Evolutionary conservation across 2,888 invertebrate species (phyloP), one percentile per base, ranked within the genome.

Genomic region (Nomada goodeniana): DNA sequence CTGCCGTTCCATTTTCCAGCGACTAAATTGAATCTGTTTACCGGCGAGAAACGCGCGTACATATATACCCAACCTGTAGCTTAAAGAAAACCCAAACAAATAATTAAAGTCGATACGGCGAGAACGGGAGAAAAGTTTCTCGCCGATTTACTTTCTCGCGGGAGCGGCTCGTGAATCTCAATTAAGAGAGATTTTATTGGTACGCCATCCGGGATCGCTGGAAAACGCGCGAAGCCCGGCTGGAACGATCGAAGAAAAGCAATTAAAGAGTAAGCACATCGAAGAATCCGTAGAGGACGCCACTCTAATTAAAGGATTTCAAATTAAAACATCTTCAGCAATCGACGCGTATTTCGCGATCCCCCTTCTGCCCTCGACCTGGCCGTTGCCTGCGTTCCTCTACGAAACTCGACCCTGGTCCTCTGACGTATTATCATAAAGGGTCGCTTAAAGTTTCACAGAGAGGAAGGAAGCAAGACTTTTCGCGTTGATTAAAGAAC

Each of bases 261-360:
- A 87, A 87, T 87, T 87, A 87, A 87, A 87, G 83, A 74, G 85
- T 85, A 83, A 87, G 83, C 86, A 64, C 85, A 74, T 83, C 83
- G 67, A 60, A 67, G 83, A 76, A 73, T 78, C 69, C 47, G 69
- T 18, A 29, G 60, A 55, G 65, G 59, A 47, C 74, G 68, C 47
- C 68, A 80, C 68, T 73, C 82, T 87, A 87, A 87, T 87, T 87
- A 87, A 85, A 86, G 76, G 83, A 87, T 84, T 82, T 83, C 83
- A 68, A 85, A 80, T 87, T 85, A 87, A 87, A 77, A 77, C 84
- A 83, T 87, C 86, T 82, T 77, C 63, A 61, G 53, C 44, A 53
- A 73, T 63, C 63, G 67, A 61, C 77, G 71, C 70, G 67, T 47
- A 47, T 64, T 57, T 26, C 53, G 44, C 69, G 26, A 71, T 53